Base-by-base conservation (phyloP, 2,797 vertebrate species). In the Vespertilio murinus region DNA sequence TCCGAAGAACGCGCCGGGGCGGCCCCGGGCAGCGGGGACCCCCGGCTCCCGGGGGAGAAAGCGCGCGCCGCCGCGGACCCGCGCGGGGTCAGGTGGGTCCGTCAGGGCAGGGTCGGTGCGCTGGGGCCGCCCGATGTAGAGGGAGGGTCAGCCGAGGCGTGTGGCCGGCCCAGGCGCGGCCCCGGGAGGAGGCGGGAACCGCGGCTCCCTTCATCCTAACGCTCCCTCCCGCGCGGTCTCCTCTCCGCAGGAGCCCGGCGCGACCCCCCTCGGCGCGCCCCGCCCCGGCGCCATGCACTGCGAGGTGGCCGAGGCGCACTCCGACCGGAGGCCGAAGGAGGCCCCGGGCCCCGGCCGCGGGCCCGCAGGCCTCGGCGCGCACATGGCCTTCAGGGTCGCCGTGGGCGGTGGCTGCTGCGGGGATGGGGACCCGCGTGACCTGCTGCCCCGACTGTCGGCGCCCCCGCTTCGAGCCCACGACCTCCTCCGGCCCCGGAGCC, bases 331-430 rank as follows among this genome's bases (percentile, higher is more conserved):
- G 96, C 97, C 97, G 10, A 95, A 96, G 93, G 96, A 97, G 75
- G 97, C 95, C 18, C 84, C 78, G 38, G 90, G 85, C 81, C 40
- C 94, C 1, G 54, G 94, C 73, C 83, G 81, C 33, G 96, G 95
- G 69, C 81, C 88, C 11, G 16, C 84, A 1, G 90, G 78, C 91
- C 92, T 77, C 79, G 84, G 95, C 47, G 94, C 97, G 47, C 98
- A 96, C 90, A 98, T 98, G 98, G 97, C 98, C 95, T 98, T 98
- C 82, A 98, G 97, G 97, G 87, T 95, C 61, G 88, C 97, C 28
- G 97, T 97, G 96, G 96, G 97, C 93, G 92, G 90, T 88, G 92
- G 96, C 56, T 82, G 96, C 65, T 93, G 96, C 40, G 96, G 93
- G 28, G 95, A 95, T 22, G 92, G 49, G 35, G 74, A 42, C 30